A percentile compares a stretch with the other conserved stretches of the same genome.
phyloP scores from a whole-genome alignment of 1,140 invertebrate genomes.

The Orussus abietinus region DNA sequence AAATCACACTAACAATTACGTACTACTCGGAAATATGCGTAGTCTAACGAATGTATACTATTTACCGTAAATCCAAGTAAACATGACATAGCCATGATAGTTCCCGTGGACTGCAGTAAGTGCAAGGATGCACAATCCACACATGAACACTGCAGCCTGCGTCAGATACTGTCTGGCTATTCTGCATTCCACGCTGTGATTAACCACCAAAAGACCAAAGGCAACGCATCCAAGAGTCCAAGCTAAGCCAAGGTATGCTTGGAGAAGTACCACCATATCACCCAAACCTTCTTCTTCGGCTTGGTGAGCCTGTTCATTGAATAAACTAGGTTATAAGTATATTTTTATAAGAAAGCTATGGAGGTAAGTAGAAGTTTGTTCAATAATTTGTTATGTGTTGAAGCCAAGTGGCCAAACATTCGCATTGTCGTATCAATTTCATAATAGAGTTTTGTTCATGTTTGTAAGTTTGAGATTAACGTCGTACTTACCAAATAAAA shows the following conservation, averaged over 20 bases:
- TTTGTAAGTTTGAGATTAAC: no score
- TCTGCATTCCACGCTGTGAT: conserved; percentile 78
- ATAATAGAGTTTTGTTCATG: no score
- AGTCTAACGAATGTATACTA: no score
- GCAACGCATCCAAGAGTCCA: conserved; percentile 77
- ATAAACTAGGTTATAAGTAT: no score
- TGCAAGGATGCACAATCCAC: conserved; percentile 73
- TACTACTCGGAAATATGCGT: no score
- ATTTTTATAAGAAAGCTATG: no score
- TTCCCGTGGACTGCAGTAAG: conserved; percentile 78
- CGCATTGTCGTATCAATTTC: no score
- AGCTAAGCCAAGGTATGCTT: conserved; percentile 75
- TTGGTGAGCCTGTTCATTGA: conserved; percentile 67
- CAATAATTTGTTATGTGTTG: no score
- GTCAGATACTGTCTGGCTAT: conserved; percentile 83
- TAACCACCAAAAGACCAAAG: conserved; percentile 77
- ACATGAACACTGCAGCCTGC: conserved; percentile 72
- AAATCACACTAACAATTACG: no score
- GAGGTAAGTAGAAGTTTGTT: no score
- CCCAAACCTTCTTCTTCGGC: conserved; percentile 70
- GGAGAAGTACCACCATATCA: conserved; percentile 67
- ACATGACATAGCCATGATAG: conserved; percentile 75
- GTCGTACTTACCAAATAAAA: conserved; percentile 68
- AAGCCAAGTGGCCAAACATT: no score
- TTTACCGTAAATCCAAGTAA: conserved; percentile 77